Base-by-base conservation (phyloP, 2,888 invertebrate species). In the Branchellion lobata region DNA sequence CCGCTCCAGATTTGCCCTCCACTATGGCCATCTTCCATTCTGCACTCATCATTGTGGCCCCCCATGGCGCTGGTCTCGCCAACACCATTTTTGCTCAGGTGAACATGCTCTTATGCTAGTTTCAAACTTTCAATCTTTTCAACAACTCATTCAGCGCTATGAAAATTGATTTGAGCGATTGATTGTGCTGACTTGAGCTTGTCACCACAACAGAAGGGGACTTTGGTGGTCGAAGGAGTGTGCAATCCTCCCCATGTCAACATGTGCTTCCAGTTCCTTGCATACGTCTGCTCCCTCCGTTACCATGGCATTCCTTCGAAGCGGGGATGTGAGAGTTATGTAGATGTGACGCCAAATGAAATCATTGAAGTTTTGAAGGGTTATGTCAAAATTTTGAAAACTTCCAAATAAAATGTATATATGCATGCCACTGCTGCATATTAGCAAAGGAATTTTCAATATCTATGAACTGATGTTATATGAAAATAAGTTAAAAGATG, bases 201-300 rank as follows among this genome's bases (percentile, higher is more conserved):
- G n/a, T n/a, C 61, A 57, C n/a, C 8, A 5, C 61, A 8, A 57
- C 21, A 57, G 29, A 81, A 81, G 3, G 82, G 82, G 0, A 81
- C 81, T 0, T 61, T 80, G 33, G 80, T 83, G 18, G 68, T 83
- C 11, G 83, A 83, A 51, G 82, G 80, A 5, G 82, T 83, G 24
- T 83, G 83, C 74, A 83, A 83, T 74, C 82, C 81, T 3, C 83
- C 83, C 1, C 83, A 83, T 61, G 82, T 83, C 57, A 83, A 83
- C 79, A 81, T 83, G 82, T 83, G 83, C 74, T 83, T 73, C 65
- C 82, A 82, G 80, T 81, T 82, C 78, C 29, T 78, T 3, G 79
- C 82, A 1, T 82, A 82, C 53, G 76, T 78, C 11, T 68, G 83
- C 72, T 82, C 82, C 1, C 81, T 77, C 3, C 80, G 82, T n/a